Conservation (phyloP, 2,797 vertebrate species). For the Helicolenus hilgendorfi region DNA sequence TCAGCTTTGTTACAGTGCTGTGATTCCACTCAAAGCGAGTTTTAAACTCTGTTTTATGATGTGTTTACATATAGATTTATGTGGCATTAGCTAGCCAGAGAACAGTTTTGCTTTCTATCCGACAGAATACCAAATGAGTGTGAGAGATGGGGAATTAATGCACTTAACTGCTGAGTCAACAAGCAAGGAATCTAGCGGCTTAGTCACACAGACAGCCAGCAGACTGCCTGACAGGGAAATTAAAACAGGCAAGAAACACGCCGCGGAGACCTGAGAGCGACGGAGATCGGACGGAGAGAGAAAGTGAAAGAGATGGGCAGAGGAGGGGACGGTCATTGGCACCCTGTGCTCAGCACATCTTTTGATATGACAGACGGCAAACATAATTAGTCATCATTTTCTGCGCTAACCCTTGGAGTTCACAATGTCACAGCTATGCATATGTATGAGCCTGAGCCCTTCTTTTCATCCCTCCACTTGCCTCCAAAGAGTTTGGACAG, state of each 20-base stretch:
- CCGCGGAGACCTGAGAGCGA: constrained; percentile 53
- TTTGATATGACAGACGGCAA: constrained; percentile 82
- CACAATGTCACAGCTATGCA: constrained; percentile 75
- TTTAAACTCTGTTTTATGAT: constrained; percentile 67
- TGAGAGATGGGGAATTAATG: constrained; percentile 75
- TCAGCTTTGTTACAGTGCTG: constrained; percentile 46
- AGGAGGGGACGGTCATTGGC: constrained; percentile 55
- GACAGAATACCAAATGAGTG: constrained; percentile 68
- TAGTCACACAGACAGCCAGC: constrained; percentile 68
- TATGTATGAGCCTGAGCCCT: constrained; percentile 74
- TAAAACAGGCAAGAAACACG: constrained; percentile 69
- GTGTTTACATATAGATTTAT: constrained; percentile 79
- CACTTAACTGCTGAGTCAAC: constrained; percentile 87
- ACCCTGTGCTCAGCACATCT: constrained; percentile 80
- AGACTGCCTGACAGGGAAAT: constrained; percentile 72
- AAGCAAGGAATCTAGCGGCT: constrained; percentile 71
- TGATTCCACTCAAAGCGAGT: constrained; percentile 56
- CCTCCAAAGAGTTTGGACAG: constrained; percentile 47
- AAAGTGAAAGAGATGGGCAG: constrained; percentile 43
- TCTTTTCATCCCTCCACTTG: constrained; percentile 53
- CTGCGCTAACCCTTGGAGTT: constrained; percentile 62
- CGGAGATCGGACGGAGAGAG: constrained; percentile 38
- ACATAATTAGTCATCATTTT: constrained; percentile 85
- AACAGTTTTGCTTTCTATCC: constrained; percentile 70
- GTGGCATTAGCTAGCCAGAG: constrained; percentile 62